A percentile compares a stretch with the other conserved stretches of the same genome.
Evolutionary conservation across 2,888 invertebrate genomes (phyloP).

Genomic region (Toxonevra muliebris): DNA sequence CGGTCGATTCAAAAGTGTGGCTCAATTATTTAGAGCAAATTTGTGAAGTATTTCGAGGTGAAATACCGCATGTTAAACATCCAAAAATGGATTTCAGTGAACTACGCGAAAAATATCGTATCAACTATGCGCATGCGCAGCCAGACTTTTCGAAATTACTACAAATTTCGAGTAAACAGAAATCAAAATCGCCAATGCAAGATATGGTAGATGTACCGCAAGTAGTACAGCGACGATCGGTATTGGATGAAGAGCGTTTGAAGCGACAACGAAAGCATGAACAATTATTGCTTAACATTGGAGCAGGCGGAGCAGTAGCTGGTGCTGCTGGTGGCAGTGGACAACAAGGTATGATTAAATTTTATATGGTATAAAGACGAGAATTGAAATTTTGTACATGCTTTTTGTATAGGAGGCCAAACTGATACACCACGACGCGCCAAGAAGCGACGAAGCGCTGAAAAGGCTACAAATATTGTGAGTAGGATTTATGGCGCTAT

Average conservation of each 20-base stretch:
- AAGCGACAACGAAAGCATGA: constrained; percentile 62
- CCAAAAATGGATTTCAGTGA: constrained; percentile 71
- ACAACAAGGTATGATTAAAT: neutral
- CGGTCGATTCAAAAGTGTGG: constrained; percentile 63
- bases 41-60: constrained; percentile 89
- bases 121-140: constrained; percentile 56
- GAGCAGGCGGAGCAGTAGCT: constrained; percentile 32
- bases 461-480: constrained; percentile 72
- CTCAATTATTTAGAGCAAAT: constrained; percentile 88
- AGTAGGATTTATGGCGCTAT: constrained; percentile 62
- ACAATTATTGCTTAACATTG: constrained; percentile 41
- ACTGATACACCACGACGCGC: constrained; percentile 66
- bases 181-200: constrained; percentile 61
- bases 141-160: constrained; percentile 62
- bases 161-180: constrained; percentile 55
- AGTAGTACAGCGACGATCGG: constrained; percentile 56
- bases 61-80: constrained; percentile 85
- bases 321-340: constrained; percentile 32
- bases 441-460: constrained; percentile 71
- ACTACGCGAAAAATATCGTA: constrained; percentile 60
- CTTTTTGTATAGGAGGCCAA: constrained; percentile 50
- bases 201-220: constrained; percentile 59
- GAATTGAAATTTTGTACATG: neutral
- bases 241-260: constrained; percentile 62
- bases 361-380: no score